Conservation (phyloP, 1,140 invertebrate genomes). For the Reticulitermes speratus region DNA sequence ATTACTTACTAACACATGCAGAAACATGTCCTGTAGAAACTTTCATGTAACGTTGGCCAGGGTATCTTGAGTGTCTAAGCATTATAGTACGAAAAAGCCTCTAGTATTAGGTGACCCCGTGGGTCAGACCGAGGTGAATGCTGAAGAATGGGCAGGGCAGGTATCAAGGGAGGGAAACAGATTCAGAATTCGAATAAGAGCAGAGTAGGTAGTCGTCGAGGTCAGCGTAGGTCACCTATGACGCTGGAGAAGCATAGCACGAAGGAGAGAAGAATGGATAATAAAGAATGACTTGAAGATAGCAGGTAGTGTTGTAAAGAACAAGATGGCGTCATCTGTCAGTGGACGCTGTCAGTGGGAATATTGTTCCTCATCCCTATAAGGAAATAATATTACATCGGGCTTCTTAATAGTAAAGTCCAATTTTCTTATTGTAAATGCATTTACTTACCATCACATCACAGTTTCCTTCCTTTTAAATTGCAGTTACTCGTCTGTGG, state of each 20-base stretch:
- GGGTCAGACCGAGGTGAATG: slow-evolving; percentile 3
- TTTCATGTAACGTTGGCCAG: too few species aligned
- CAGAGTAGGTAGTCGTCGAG: not conserved
- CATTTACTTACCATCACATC: too few species aligned
- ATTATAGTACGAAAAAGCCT: not conserved
- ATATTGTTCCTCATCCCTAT: too few species aligned
- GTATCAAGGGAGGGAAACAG: slow-evolving; percentile 5
- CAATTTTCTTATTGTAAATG: too few species aligned
- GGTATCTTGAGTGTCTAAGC: not conserved
- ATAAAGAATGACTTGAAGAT: not conserved
- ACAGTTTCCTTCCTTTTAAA: too few species aligned
- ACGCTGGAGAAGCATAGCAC: not conserved
- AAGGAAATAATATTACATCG: too few species aligned
- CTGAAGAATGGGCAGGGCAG: slow-evolving; percentile 8
- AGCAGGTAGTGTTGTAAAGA: not conserved
- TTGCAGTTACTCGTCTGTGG: too few species aligned
- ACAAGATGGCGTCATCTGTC: too few species aligned
- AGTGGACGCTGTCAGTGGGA: too few species aligned
- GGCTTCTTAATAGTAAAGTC: too few species aligned
- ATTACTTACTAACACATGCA: too few species aligned
- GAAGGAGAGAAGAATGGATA: not conserved
- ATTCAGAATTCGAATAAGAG: slow-evolving; percentile 14
- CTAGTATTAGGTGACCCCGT: not conserved
- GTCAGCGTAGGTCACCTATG: not conserved
- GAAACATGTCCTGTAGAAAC: too few species aligned